Conservation (phyloP, 1,140 invertebrate genomes). For the Caenorhabditis elegans region WBcel235 BX284606.5:2831501-2832000, state of each 20-base stretch:
- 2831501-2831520: no score
- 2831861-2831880: no score
- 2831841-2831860: no score
- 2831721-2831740: conserved; percentile 6
- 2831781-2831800: conserved; percentile 9
- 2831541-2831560: background rate
- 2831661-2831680: background rate
- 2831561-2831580: background rate
- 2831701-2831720: background rate
- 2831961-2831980: no score
- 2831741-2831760: background rate
- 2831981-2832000: no score
- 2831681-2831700: conserved; percentile 1
- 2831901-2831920: no score
- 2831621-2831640: background rate
- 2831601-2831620: background rate
- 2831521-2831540: no score
- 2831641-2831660: conserved; percentile 24
- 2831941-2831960: no score
- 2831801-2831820: background rate
- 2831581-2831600: background rate
- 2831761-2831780: conserved; percentile 11
- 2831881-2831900: no score
- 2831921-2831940: no score
- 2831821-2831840: no score